Evolutionary conservation across 2,113 vertebrate genomes (phyloP), one percentile per base, ranked within the genome.

Genomic region (Pelobates fuscus): DNA sequence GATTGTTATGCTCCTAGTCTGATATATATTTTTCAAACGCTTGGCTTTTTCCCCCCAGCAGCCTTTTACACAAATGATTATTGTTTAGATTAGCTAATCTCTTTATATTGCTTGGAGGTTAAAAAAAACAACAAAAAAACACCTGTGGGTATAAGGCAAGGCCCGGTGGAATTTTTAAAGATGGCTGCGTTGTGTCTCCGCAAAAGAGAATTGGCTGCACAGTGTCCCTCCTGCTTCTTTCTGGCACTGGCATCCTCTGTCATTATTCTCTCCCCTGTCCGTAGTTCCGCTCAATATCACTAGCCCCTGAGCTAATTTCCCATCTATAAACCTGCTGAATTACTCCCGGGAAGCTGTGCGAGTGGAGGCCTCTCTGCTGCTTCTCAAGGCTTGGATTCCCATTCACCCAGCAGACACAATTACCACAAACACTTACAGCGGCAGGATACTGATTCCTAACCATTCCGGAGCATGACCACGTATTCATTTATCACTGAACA

Each of bases 271-370:
- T 75, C 63, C 64, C 65, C 72, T 67, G 72, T 75, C 63, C 63
- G 41, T 75, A 75, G 72, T 75, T 75, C 72, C 72, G 72, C 72
- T 75, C 72, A 75, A 75, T 75, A 75, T 75, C 72, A 67, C 72
- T 63, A 75, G 72, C 72, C 63, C 72, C 72, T 59, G 63, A 75
- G 72, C 72, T 75, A 67, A 75, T 75, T 75, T 75, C 72, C 72
- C 72, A 67, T 75, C 72, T 54, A 75, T 75, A 75, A 75, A 75
- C 72, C 72, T 67, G 63, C 72, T 75, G 72, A 75, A 75, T 75
- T 75, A 67, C 72, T 75, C 72, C 72, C 72, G 63, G 72, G 72
- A 67, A 75, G 63, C 72, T 67, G 72, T 58, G 63, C 26, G 72
- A 75, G 72, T 67, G 32, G 72, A 75, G 72, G 54, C 72, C 63